Conservation (phyloP, 2,888 invertebrate species). For the Parnassius apollo region DNA sequence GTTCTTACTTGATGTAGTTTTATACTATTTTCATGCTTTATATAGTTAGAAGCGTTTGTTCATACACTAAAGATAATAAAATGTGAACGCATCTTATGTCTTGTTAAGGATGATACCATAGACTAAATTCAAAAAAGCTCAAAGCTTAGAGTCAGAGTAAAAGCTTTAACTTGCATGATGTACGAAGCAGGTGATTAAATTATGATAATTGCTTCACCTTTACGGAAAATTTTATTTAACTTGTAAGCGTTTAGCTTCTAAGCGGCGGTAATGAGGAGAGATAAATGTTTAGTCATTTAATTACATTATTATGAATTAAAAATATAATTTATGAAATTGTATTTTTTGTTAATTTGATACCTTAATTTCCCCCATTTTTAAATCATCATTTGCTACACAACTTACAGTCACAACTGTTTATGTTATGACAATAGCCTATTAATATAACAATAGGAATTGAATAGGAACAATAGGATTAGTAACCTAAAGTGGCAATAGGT, state of each 20-base stretch:
- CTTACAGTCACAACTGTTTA: too few relatives aligned
- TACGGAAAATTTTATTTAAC: conserved; percentile 21
- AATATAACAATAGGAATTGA: too few relatives aligned
- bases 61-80: background rate
- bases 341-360: too few relatives aligned
- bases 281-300: conserved; percentile 5
- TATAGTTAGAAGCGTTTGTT: background rate
- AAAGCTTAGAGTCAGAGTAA: conserved; percentile 3
- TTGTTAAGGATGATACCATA: conserved; percentile 2
- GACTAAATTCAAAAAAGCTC: conserved; percentile 22
- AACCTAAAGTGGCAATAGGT: too few relatives aligned
- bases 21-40: too few relatives aligned
- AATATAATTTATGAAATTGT: too few relatives aligned
- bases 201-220: conserved; percentile 27
- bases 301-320: conserved; percentile 6
- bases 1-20: background rate
- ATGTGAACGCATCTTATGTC: conserved; percentile 27
- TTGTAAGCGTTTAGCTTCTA: conserved; percentile 23
- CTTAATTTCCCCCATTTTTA: too few relatives aligned
- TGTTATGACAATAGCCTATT: too few relatives aligned
- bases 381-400: too few relatives aligned
- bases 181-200: conserved; percentile 25
- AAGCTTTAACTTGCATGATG: conserved; percentile 20
- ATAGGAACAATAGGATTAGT: too few relatives aligned
- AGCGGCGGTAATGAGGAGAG: conserved; percentile 17